phyloP scores from a whole-genome alignment of 2,888 invertebrate species.

The Bimastos eiseni region DNA sequence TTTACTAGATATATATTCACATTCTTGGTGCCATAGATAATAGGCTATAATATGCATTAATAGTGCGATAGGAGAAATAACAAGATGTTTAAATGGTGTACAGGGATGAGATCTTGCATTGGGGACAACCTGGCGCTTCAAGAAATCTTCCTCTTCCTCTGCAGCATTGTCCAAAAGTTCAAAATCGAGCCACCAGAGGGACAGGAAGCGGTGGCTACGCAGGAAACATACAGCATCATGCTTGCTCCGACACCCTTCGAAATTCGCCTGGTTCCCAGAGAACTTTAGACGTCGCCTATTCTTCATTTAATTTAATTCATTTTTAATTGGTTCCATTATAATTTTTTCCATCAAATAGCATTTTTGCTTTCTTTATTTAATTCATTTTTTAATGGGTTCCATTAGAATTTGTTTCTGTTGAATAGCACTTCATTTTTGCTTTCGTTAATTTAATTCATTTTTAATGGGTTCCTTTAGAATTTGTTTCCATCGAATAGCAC shows the following conservation, averaged over 20 bases:
- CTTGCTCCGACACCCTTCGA: not conserved
- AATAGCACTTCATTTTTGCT: too few relatives aligned
- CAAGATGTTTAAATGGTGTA: not conserved
- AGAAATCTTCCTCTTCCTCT: conserved; percentile 26
- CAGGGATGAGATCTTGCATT: conserved; percentile 29
- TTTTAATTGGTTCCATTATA: too few relatives aligned
- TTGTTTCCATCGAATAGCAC: not conserved
- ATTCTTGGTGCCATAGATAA: too few relatives aligned
- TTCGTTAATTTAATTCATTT: too few relatives aligned
- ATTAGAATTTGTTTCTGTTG: too few relatives aligned
- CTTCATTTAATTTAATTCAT: too few relatives aligned
- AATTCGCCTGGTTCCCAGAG: not conserved
- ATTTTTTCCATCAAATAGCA: too few relatives aligned
- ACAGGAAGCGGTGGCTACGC: not conserved
- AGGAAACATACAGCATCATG: not conserved
- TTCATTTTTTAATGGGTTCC: too few relatives aligned
- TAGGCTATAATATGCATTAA: too few relatives aligned
- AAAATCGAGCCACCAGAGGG: conserved; percentile 23
- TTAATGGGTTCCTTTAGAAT: not conserved
- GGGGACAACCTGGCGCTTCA: conserved; percentile 24
- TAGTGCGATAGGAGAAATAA: not conserved
- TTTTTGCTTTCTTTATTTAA: too few relatives aligned
- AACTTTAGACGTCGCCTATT: not conserved
- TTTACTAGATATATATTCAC: too few relatives aligned
- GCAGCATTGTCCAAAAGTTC: conserved; percentile 15